Base-by-base conservation (phyloP, 2,888 invertebrate species). In the Tetragnatha montana region DNA sequence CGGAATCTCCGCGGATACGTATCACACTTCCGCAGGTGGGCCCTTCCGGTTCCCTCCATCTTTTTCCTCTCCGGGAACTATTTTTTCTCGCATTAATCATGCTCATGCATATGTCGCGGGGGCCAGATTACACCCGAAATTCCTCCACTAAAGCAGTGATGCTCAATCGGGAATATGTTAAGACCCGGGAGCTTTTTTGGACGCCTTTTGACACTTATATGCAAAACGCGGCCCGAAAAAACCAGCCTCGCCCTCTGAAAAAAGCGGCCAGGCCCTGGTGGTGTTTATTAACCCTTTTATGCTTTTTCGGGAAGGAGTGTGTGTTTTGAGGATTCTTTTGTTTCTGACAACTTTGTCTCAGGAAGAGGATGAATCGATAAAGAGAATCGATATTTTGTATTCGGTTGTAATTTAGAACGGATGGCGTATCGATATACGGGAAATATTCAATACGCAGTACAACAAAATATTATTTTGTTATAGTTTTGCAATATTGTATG, bases 1-100 rank as follows among this genome's bases (percentile, higher is more conserved):
- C 71, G 83, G 90, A 87, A 87, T 90, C 90, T 90, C 87, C 82
- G 87, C 87, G 90, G 90, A 90, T 90, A 83, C 90, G 90, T 90
- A 90, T 90, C 90, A 84, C 90, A 90, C 90, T 87, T 90, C 90
- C 90, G 90, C 90, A 90, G 90, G 90, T 90, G 90, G 90, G 90
- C 90, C 80, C 90, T 90, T 90, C 90, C 90, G 90, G 90, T 90
- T 87, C 81, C 21, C 87, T 76, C 79, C 74, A 79, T 78, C 86
- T 81, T 89, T 85, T 81, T 76, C 81, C 81, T 84, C 70, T 71
- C 83, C 85, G 89, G 81, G 87, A 83, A 90, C 79, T 87, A 87
- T 90, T 90, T 90, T 90, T 90, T 90, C 87, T 87, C 90, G 87
- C 90, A 90, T 90, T 90, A 90, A 90, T 90, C 90, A 90, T 82